These are phyloP conservation scores for Clarias gariepinus DNA, from an alignment of 2,113 vertebrate genomes.

Conservation along the genomic window DNA sequence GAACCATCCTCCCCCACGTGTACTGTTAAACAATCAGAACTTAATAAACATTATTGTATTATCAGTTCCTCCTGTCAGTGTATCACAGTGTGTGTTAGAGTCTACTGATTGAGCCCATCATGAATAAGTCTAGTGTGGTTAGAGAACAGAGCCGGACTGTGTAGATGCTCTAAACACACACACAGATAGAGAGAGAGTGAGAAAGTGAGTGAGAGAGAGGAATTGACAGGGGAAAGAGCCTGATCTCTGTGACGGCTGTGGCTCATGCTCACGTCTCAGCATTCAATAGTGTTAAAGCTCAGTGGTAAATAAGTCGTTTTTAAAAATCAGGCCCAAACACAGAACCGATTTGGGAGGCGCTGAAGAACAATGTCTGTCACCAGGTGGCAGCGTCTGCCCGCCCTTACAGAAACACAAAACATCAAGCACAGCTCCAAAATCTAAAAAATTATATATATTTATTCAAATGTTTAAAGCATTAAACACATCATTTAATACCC, in stretches of 20 bases:
- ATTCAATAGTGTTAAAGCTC: background rate
- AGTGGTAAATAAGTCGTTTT: background rate
- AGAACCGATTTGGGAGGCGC: background rate
- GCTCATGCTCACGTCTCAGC: slow-evolving; percentile 31
- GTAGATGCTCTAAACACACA: slow-evolving; percentile 13
- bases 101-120: slow-evolving; percentile 12
- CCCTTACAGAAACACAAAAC: background rate
- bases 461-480: background rate
- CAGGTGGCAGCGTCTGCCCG: slow-evolving; percentile 42
- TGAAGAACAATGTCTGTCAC: slow-evolving; percentile 1
- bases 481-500: background rate
- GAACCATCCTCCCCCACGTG: background rate
- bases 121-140: slow-evolving; percentile 49
- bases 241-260: background rate
- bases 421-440: background rate
- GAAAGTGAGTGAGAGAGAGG: slow-evolving; percentile 8
- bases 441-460: background rate
- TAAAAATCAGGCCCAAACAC: background rate
- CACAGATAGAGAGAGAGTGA: background rate
- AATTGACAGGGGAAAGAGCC: slow-evolving; percentile 19
- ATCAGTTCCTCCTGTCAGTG: background rate
- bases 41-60: background rate
- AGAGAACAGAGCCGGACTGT: slow-evolving; percentile 50
- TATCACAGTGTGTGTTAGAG: slow-evolving; percentile 18
- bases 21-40: background rate